Percentiles rank a stretch among this genome's conserved stretches.
Conservation (phyloP, 2,113 vertebrate species). For the Phaetusa simplex region DNA sequence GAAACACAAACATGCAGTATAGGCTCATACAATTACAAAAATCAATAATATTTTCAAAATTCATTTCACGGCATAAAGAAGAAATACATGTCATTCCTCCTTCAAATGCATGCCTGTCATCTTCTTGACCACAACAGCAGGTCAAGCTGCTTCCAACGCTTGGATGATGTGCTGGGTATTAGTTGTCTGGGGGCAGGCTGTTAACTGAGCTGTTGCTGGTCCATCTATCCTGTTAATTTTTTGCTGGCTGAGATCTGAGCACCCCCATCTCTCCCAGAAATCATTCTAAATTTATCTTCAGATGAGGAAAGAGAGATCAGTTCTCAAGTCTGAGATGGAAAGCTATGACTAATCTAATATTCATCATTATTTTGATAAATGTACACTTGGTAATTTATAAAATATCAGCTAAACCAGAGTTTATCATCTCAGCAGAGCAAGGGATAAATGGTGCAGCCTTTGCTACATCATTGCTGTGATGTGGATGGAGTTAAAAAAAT, state of each 20-base stretch:
- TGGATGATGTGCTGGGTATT: neutral
- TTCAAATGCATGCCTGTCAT: neutral
- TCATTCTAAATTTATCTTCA: constrained; percentile 18
- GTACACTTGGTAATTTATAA: constrained; percentile 25
- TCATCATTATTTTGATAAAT: constrained; percentile 51
- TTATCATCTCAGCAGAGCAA: neutral
- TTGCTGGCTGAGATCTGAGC: constrained; percentile 6
- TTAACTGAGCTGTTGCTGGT: neutral
- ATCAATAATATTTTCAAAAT: constrained; percentile 5
- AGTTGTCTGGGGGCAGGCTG: neutral
- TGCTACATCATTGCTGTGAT: neutral
- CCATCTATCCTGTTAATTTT: neutral
- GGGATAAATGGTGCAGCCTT: neutral
- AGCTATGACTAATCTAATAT: constrained; percentile 24
- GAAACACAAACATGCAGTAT: neutral
- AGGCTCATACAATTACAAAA: neutral
- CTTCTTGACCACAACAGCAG: neutral
- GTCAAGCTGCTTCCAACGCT: neutral
- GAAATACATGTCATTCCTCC: neutral
- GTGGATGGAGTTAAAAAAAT: neutral
- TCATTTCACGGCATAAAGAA: neutral
- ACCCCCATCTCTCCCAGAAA: neutral
- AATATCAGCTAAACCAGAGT: neutral
- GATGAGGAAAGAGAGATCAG: constrained; percentile 1
- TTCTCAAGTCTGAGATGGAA: neutral